Evolutionary conservation across 1,140 invertebrate genomes (phyloP), one percentile per base, ranked within the genome.

Genomic region (Danaus plexippus): DNA sequence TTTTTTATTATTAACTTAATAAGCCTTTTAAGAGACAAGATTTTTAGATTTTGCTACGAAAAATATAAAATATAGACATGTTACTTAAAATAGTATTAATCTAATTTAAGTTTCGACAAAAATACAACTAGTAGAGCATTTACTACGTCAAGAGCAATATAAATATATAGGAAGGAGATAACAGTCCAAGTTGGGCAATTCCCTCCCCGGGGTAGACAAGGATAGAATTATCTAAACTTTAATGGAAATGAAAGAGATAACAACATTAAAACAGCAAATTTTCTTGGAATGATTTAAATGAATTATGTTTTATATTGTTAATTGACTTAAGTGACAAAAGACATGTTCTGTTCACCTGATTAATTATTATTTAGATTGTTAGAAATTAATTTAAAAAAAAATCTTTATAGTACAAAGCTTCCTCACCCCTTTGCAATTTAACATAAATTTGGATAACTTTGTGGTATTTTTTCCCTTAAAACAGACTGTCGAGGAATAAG

Each of bases 281-380:
- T 76, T 72, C 65, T 70, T 73, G 51, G 65, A 78, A 80, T 79
- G 75, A 80, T 81, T 77, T 60, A 77, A 79, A 79, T 74, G 70
- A 77, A 77, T 80, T 73, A 73, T 77, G 66, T 81, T 73, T 80
- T 80, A 77, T 80, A 74, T 79, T 71, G 67, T 68, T 80, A 75
- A 80, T 79, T 75, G 73, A 75, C 72, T 75, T 47, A 11, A 47
- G 57, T 54, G 55, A 32, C 22, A 6, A 32, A 32, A 32, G 22
- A 32, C 22, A 32, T 54, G 43, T 57, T 22, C 48, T 56, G 51
- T 54, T 50, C 11, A 42, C 54, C 44, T 61, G 57, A 43, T 62
- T 49, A 32, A 57, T 32, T 32, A 6, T 32, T 32, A 6, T 6
- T 32, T 32, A 32, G 22, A 32, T 32, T 32, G 22, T 32, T 32